Evolutionary conservation across 1,140 invertebrate genomes (phyloP).

Genomic region (Coelopa frigida): DNA sequence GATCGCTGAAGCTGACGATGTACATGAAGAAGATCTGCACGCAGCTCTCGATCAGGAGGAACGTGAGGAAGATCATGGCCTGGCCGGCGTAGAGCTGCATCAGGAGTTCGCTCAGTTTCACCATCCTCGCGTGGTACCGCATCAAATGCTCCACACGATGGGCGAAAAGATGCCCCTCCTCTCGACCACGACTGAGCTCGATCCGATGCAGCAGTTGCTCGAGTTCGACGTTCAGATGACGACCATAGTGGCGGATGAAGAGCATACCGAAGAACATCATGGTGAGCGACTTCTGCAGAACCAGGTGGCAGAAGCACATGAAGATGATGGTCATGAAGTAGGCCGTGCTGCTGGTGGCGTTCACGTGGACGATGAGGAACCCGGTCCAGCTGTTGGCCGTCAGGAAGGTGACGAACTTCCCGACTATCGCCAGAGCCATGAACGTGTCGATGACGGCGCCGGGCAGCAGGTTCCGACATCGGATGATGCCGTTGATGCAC

Average conservation of each 20-base stretch:
- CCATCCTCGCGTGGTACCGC: background rate
- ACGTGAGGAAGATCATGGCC: conserved; percentile 5
- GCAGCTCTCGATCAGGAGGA: conserved; percentile 8
- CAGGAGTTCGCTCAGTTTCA: background rate
- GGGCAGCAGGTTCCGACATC: no score
- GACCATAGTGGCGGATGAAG: background rate
- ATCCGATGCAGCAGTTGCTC: background rate
- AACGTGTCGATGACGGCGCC: no score
- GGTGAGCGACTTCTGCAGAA: conserved; percentile 8
- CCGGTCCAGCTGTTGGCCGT: conserved; percentile 1
- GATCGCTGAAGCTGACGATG: no score
- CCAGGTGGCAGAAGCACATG: conserved; percentile 9
- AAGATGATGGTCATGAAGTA: conserved; percentile 4
- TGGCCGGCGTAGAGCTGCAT: conserved; percentile 1
- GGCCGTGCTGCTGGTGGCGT: background rate
- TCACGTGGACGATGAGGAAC: conserved; percentile 5
- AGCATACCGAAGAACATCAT: background rate
- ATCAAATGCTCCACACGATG: background rate
- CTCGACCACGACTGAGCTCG: background rate
- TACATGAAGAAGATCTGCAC: conserved; percentile 12
- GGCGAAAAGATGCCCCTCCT: background rate
- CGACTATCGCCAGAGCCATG: background rate
- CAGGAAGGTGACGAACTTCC: conserved; percentile 4
- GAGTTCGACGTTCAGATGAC: conserved; percentile 1
- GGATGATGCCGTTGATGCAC: no score